phyloP scores from a whole-genome alignment of 2,797 vertebrate species.

The Anguilla obscura region DNA sequence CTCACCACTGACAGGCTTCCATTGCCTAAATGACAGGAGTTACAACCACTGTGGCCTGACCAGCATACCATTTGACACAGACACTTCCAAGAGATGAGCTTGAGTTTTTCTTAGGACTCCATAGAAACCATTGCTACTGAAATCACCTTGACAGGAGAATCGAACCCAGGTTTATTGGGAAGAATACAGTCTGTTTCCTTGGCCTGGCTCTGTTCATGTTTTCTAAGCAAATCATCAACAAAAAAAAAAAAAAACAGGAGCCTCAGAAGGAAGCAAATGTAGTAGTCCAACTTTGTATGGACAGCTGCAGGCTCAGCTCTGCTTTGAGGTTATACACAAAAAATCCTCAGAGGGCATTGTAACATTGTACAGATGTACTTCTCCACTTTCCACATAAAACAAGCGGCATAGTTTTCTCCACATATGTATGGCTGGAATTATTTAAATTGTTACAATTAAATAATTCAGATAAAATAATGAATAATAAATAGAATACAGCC shows the following conservation, averaged over 20 bases:
- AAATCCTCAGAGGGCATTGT: not conserved
- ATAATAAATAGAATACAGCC: too few relatives aligned
- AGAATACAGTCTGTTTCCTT: not conserved
- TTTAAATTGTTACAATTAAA: not conserved
- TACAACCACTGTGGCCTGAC: not conserved
- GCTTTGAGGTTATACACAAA: not conserved
- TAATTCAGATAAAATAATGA: not conserved
- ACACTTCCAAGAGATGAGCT: not conserved
- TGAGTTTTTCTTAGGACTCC: not conserved
- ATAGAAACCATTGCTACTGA: conserved; percentile 11
- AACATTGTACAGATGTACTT: not conserved
- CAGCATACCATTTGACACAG: not conserved
- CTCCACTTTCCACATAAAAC: not conserved
- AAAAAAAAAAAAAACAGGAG: not conserved
- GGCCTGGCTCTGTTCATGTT: not conserved
- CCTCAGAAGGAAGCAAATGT: not conserved
- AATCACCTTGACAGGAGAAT: not conserved
- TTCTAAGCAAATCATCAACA: not conserved
- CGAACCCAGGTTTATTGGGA: not conserved
- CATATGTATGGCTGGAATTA: not conserved
- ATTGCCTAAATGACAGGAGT: not conserved
- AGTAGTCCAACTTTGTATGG: not conserved
- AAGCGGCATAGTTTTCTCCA: not conserved
- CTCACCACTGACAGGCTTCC: not conserved
- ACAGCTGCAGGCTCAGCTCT: not conserved